Percentiles rank a stretch among this genome's conserved stretches.
phyloP scores from a whole-genome alignment of 2,888 invertebrate species.

The Cabera pusaria region DNA sequence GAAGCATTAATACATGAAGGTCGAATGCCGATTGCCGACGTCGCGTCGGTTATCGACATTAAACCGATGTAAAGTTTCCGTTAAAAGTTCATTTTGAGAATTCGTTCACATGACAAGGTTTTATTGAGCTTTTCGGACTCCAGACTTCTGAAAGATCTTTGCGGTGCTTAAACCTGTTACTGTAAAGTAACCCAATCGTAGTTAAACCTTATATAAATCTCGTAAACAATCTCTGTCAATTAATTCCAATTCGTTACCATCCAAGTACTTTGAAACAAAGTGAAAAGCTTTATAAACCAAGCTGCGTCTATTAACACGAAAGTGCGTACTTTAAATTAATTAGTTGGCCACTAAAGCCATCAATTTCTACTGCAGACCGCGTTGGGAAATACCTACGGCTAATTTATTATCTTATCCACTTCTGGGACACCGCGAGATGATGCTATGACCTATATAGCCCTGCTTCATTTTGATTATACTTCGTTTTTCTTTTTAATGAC shows the following conservation, averaged over 20 bases:
- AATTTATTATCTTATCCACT: slow-evolving; percentile 49
- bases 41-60: background rate
- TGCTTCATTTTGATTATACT: slow-evolving; percentile 32
- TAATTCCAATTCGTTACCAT: too few species aligned
- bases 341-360: slow-evolving; percentile 46
- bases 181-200: too few species aligned
- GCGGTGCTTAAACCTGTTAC: too few species aligned
- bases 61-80: too few species aligned
- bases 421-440: slow-evolving; percentile 43
- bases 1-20: slow-evolving; percentile 12
- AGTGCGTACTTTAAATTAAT: slow-evolving; percentile 38
- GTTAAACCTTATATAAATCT: too few species aligned
- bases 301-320: slow-evolving; percentile 41
- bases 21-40: slow-evolving; percentile 8
- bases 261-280: background rate
- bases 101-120: too few species aligned
- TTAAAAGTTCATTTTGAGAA: too few species aligned
- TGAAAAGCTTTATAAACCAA: slow-evolving; percentile 11
- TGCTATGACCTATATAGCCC: slow-evolving; percentile 47
- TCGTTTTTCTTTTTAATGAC: slow-evolving; percentile 34
- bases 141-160: too few species aligned
- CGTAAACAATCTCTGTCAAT: too few species aligned
- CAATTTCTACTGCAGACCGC: slow-evolving; percentile 42
- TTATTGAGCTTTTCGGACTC: too few species aligned
- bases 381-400: slow-evolving; percentile 37